Base-by-base conservation (phyloP, 1,140 invertebrate species). In the Micrasema longulum region DNA sequence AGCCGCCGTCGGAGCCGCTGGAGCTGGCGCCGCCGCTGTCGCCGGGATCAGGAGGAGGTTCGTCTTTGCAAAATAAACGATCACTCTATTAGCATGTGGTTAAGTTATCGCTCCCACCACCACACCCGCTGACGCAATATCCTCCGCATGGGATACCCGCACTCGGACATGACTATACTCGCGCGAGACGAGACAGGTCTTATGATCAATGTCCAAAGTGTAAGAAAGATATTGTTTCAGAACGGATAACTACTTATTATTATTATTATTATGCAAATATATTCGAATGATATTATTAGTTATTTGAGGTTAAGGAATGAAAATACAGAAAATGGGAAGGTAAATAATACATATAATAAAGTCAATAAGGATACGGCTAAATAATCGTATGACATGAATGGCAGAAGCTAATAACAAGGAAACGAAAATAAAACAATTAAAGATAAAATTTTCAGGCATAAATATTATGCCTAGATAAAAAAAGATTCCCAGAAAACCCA, bases 11-110 rank as follows among this genome's bases (percentile, higher is more conserved):
- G 78, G 80, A 77, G 80, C 79, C 79, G 80, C 79, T 82, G 79
- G 79, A 76, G 80, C 81, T 79, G 80, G 77, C 79, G 78, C 79
- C 80, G 82, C 81, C 82, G 80, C 77, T 83, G 79, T 83, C 84
- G 82, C 67, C 74, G 5, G 50, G 65, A 31, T 72, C 69, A 11
- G 66, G 60, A 18, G 70, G 69, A 69, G 38, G 74, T 67, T 72
- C 69, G 57, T 75, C 74, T 75, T 75, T 69, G 71, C 57, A 75
- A 43, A 75, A 75, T 50, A 75, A 72, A 75, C 62, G 50, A 74
- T 69, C 68, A 62, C 67, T 63, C 74, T 20, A 67, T 72, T 72
- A 75, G 31, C 35, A 69, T 43, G 62, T 62, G 11, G 45, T 65
- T 55, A 69, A 50, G 36, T 67, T 48, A 68, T 63, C 55, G 53